Evolutionary conservation across 2,113 vertebrate genomes (phyloP).

Genomic region (rabbit (Oryctolagus cuniculus)): mOryCun1.1 NC_091448.1:52921501-52922000

Average conservation of each 20-base stretch:
- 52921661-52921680: too few species aligned
- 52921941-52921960: too few species aligned
- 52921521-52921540: too few species aligned
- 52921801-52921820: not conserved
- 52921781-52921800: not conserved
- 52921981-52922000: not conserved
- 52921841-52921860: not conserved
- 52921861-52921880: conserved; percentile 3
- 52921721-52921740: not conserved
- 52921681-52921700: not conserved
- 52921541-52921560: too few species aligned
- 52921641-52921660: too few species aligned
- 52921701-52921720: not conserved
- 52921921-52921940: not conserved
- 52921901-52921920: not conserved
- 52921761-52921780: not conserved
- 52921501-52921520: too few species aligned
- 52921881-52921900: too few species aligned
- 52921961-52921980: not conserved
- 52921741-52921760: not conserved
- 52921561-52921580: too few species aligned
- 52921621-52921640: too few species aligned
- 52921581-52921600: too few species aligned
- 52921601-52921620: too few species aligned
- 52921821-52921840: not conserved